Evolutionary conservation across 2,888 invertebrate genomes (phyloP).

Genomic region (Habrosyne pyritoides): DNA sequence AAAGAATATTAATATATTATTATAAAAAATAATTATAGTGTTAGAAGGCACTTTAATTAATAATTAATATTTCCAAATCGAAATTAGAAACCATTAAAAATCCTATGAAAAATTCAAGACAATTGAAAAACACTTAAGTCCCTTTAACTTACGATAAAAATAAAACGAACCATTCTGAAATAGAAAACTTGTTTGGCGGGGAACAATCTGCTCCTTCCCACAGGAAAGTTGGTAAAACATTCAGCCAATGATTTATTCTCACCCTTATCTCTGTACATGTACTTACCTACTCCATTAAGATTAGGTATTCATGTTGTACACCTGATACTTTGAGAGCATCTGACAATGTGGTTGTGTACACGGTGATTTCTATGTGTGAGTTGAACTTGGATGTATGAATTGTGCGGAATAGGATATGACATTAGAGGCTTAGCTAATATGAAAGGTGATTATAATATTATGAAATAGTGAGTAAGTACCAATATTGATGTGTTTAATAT

Average conservation of each 20-base stretch:
- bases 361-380: conserved; percentile 20
- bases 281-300: conserved; percentile 74
- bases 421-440: background rate
- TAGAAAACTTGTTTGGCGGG: conserved; percentile 44
- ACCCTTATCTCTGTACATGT: conserved; percentile 65
- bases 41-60: background rate
- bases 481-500: no score
- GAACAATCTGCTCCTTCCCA: conserved; percentile 76
- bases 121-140: conserved; percentile 41
- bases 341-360: conserved; percentile 40
- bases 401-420: conserved; percentile 9
- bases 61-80: background rate
- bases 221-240: conserved; percentile 68
- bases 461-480: no score
- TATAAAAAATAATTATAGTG: no score
- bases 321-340: conserved; percentile 74
- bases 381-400: conserved; percentile 14
- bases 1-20: no score
- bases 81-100: conserved; percentile 15
- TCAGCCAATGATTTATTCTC: conserved; percentile 74
- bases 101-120: conserved; percentile 41
- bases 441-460: no score
- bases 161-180: conserved; percentile 45
- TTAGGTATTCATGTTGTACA: conserved; percentile 79
- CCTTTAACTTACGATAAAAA: conserved; percentile 34